Evolutionary conservation across 2,797 vertebrate species (phyloP), one percentile per base, ranked within the genome.

Genomic region (Benthosema pterotum): DNA sequence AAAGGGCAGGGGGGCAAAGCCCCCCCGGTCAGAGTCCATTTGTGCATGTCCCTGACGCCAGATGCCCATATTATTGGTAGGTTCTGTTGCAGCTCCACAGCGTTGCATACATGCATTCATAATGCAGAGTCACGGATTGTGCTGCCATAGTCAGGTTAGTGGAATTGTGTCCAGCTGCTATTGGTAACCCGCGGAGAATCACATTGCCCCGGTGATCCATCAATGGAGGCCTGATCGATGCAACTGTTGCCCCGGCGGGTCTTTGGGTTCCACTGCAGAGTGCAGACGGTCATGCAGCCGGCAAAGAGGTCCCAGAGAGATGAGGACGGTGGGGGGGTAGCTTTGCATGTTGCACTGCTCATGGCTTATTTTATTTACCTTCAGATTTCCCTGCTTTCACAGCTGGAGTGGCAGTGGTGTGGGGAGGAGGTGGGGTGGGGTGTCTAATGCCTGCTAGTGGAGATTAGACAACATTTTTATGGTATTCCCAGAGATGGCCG

Each of bases 321-420:
- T 55, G 4, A 11, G 18, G 42, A 65, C 43, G 43, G 58, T 65
- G 67, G 75, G 67, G 61, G 70, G 75, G 58, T 67, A n/a, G 65
- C 75, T 74, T 82, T 74, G 75, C 75, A 71, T 82, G 75, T 63
- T n/a, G n/a, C n/a, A n/a, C n/a, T n/a, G 68, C 74, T 83, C 74
- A 82, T 83, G 75, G 72, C 60, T 65, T 59, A 77, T 83, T 84
- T 38, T 76, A 74, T n/a, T n/a, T 67, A 71, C 68, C 71, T 58
- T 52, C 56, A 67, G 67, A 66, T 68, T 63, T 47, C 71, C 56
- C 58, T 60, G 19, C 50, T 55, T 45, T 55, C 59, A 60, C 73
- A 32, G 67, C 5, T 38, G 32, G 32, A 38, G 32, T 38, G 32
- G 22, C 22, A 2, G 22, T 25, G 22, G 22, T n/a, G 28, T 32